phyloP scores from a whole-genome alignment of 2,797 vertebrate species.

The Microctenopoma lineatum region DNA sequence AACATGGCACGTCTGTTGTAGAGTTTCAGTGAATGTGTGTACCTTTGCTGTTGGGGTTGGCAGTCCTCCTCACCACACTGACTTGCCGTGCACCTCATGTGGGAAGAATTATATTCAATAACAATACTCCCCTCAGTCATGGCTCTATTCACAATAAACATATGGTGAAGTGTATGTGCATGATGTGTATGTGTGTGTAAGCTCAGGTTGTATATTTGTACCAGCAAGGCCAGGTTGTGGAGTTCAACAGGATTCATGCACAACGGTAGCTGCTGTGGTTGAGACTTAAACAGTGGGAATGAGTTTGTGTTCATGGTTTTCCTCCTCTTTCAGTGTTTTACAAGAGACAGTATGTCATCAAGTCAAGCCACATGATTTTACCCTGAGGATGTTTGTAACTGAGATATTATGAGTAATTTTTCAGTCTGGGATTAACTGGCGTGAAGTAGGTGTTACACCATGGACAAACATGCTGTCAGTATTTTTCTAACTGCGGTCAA shows the following conservation, averaged over 20 bases:
- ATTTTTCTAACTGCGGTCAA: neutral
- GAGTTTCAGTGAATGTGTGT: constrained; percentile 15
- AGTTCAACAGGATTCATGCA: constrained; percentile 30
- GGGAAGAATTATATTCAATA: constrained; percentile 76
- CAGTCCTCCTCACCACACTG: constrained; percentile 38
- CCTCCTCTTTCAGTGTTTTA: constrained; percentile 1
- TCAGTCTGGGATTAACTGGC: constrained; percentile 10
- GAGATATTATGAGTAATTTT: constrained; percentile 7
- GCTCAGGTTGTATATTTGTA: constrained; percentile 55
- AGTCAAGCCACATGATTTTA: constrained; percentile 19
- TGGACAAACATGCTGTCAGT: neutral
- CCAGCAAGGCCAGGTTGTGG: constrained; percentile 29
- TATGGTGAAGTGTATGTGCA: constrained; percentile 38
- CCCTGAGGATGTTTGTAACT: constrained; percentile 13
- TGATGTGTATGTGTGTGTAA: constrained; percentile 22
- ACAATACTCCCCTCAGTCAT: constrained; percentile 58
- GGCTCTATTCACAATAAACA: constrained; percentile 75
- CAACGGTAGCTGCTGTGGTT: neutral
- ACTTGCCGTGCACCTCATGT: constrained; percentile 74
- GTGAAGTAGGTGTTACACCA: neutral
- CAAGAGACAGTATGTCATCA: constrained; percentile 40
- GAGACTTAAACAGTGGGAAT: constrained; percentile 18
- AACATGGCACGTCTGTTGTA: constrained; percentile 26
- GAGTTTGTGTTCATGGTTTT: constrained; percentile 16
- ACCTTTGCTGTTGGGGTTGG: constrained; percentile 21